Base-by-base conservation (phyloP, 2,113 vertebrate species). In the Polypterus senegalus region DNA sequence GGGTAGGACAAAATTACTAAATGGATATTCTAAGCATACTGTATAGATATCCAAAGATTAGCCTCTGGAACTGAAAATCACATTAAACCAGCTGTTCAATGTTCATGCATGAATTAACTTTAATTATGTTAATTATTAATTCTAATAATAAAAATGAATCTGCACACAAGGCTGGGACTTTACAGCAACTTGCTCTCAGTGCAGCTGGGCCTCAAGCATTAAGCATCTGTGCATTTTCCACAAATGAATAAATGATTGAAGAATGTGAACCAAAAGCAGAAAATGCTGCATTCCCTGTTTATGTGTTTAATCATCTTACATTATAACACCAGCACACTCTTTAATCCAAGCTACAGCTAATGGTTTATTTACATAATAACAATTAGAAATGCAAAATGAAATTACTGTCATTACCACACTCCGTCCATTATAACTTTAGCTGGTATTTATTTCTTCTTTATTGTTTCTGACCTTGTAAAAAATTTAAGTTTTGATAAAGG, bases 381-480 rank as follows among this genome's bases (percentile, higher is more conserved):
- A 64, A 57, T 46, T n/a, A 48, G 45, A 10, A 58, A 45, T 58
- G 46, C 5, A 43, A 58, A 58, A 7, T 45, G 43, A 53, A 45
- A 46, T 9, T 48, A 48, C 54, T 53, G n/a, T 59, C 57, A 64
- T 64, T 49, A 64, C 47, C 8, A 59, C 59, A 59, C 49, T 47
- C 43, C 47, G 47, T 9, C 63, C 49, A 53, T 57, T 48, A 10
- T 9, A 51, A 6, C 6, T 58, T 7, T 43, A 4, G 5, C 43
- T 43, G 27, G 27, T 27, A 27, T 27, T 27, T 27, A 27, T 27
- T 27, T 27, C 27, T 27, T 27, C 27, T 27, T 27, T 27, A 27
- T 27, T 27, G 27, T 27, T 27, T 27, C 27, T 27, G 27, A 27
- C 27, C 27, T 27, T 27, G 2, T 27, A 27, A 27, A 27, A 27